phyloP scores from a whole-genome alignment of 1,140 invertebrate genomes.

The Augochlora pura region DNA sequence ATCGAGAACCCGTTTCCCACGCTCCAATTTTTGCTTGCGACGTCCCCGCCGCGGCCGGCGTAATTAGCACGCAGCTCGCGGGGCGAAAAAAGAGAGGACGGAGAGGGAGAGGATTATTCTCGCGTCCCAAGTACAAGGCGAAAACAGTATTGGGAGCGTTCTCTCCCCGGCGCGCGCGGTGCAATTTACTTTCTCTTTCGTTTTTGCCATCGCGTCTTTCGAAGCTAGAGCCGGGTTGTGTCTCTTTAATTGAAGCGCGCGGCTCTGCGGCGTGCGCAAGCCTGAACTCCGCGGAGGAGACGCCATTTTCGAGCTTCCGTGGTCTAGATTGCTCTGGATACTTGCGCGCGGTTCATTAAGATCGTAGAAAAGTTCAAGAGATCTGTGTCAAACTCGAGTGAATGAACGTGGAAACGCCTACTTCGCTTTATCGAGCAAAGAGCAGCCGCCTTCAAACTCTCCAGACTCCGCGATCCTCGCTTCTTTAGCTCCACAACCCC shows the following conservation, averaged over 20 bases:
- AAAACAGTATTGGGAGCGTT: conserved; percentile 10
- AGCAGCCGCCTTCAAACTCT: too few species aligned
- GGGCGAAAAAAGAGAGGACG: neutral
- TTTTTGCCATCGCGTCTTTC: conserved; percentile 19
- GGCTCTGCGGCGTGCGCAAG: conserved; percentile 11
- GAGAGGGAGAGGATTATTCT: conserved; percentile 33
- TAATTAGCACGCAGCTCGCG: conserved; percentile 34
- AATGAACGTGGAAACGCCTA: too few species aligned
- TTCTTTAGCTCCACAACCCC: too few species aligned
- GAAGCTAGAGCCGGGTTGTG: neutral
- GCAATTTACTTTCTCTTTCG: conserved; percentile 52
- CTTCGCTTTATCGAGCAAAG: too few species aligned
- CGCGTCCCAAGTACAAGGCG: conserved; percentile 31
- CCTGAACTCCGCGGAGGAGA: neutral
- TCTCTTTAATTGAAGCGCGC: conserved; percentile 16
- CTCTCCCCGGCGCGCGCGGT: neutral
- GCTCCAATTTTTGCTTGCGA: conserved; percentile 56
- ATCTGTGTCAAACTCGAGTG: too few species aligned
- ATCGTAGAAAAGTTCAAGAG: too few species aligned
- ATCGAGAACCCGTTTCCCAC: conserved; percentile 52
- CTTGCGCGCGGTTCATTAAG: too few species aligned
- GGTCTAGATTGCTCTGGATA: too few species aligned
- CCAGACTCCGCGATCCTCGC: too few species aligned
- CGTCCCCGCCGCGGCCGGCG: neutral
- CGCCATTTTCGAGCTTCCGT: conserved; percentile 9